Evolutionary conservation across 2,113 vertebrate genomes (phyloP).

Genomic region (Columba janthina): DNA sequence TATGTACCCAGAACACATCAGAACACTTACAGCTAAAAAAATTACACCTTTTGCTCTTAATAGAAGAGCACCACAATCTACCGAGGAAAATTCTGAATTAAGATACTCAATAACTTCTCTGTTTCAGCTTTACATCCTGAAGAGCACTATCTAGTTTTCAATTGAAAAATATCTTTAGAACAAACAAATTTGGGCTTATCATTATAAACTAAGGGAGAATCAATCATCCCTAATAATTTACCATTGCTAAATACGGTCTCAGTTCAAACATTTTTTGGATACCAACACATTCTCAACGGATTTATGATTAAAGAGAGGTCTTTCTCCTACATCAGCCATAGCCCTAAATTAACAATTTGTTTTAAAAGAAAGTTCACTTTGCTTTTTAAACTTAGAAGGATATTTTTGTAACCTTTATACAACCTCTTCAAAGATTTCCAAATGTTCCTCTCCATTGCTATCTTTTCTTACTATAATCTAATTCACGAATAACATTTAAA

Average conservation of each 20-base stretch:
- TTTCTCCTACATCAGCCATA: conserved; percentile 29
- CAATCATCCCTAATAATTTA: conserved; percentile 17
- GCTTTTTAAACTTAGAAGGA: conserved; percentile 41
- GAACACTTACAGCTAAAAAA: background rate
- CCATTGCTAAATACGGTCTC: background rate
- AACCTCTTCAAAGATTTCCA: conserved; percentile 35
- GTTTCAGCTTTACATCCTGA: background rate
- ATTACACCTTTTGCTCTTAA: background rate
- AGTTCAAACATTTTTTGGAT: conserved; percentile 41
- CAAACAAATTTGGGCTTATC: conserved; percentile 28
- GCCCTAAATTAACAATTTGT: conserved; percentile 46
- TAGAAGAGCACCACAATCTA: background rate
- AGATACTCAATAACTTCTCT: background rate
- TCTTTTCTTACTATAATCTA: conserved; percentile 61
- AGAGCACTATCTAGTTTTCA: background rate
- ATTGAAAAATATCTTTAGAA: background rate
- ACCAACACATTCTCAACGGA: conserved; percentile 29
- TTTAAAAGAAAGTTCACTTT: conserved; percentile 40
- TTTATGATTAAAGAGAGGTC: conserved; percentile 36
- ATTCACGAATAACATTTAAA: conserved; percentile 55
- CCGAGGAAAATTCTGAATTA: background rate
- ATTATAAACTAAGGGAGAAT: conserved; percentile 2
- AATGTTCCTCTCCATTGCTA: conserved; percentile 31
- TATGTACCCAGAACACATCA: background rate
- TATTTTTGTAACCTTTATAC: conserved; percentile 58